Evolutionary conservation across 2,113 vertebrate species (phyloP), one percentile per base, ranked within the genome.

Genomic region (Chamaea fasciata): DNA sequence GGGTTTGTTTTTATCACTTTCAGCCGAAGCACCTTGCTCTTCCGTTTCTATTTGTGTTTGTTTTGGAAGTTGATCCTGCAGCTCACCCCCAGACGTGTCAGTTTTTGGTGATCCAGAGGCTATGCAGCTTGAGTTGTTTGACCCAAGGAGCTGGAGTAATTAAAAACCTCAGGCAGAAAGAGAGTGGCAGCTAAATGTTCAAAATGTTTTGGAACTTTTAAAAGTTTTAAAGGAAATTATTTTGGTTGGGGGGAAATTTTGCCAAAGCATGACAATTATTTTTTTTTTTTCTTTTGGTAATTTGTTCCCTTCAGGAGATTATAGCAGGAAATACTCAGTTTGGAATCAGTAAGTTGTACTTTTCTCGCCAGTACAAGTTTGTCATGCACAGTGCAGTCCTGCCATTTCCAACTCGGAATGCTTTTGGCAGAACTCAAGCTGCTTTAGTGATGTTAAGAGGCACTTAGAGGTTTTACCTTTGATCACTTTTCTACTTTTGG

Each of bases 1-100:
- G 74, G 42, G 33, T 53, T 89, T 80, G 46, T 75, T 90, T 87
- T 74, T 56, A 90, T 87, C 53, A 24, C 42, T 81, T 49, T 59
- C 53, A 62, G 11, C n/a, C 4, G 28, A 93, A 77, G 92, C 87
- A 92, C 95, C 76, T 96, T 96, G 73, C 69, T 53, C 67, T 93
- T 90, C 87, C 10, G 28, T 42, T 91, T 76, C 49, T 42, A 11
- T 78, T 71, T 5, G 7, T 41, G 18, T 79, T 94, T 90, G 41
- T 69, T 90, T 71, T 82, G 28, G 16, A 87, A 87, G 42, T 55
- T 47, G 62, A 39, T 78, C 15, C 11, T 64, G 1, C 30, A 20
- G 44, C 60, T 41, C 1, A 5, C 15, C 64, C 46, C 47, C 5
- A 37, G 30, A 8, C 16, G 39, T 74, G 69, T 87, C 78, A 53